Evolutionary conservation across 1,140 invertebrate species (phyloP), one percentile per base, ranked within the genome.

Genomic region (Eumeta japonica): DNA sequence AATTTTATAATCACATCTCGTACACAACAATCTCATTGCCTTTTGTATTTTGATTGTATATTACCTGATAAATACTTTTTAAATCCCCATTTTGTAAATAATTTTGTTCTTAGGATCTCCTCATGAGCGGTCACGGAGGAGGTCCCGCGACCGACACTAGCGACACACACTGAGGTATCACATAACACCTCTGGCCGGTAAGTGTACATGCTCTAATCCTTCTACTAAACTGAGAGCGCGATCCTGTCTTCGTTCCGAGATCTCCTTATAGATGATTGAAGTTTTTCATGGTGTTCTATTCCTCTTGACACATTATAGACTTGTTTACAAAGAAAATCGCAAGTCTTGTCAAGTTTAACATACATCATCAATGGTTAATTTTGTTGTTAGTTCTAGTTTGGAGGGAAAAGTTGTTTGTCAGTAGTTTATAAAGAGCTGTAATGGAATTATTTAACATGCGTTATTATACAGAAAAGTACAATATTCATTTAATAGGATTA

Each of bases 121-220:
- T 3, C 61, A 60, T 41, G 68, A 73, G 30, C 60, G 65, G 34
- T 45, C 59, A 3, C 62, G 68, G n/a, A 62, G 65, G 17, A 65
- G 68, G 30, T 70, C 65, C 28, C 68, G 68, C 48, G 64, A 68
- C 24, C 65, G 68, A 39, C 65, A 67, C 53, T 73, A 68, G 57
- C n/a, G n/a, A n/a, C n/a, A n/a, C 53, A 39, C 46, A 42, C 65
- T 66, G 68, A 73, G 68, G 68, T 73, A 73, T 73, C 68, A 68
- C 68, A 62, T 19, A 62, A 51, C 62, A 35, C 62, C 63, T 56
- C 36, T 40, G 53, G 59, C 43, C 52, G 64, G 64, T 68, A 68
- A 66, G 66, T 65, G 65, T 52, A 48, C 10, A 33, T 15, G 33
- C 16, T 10, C 10, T 5, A 11, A 10, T 9, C 16, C 28, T 16